Conservation (phyloP, 2,113 vertebrate species). For the Myotis brandtii region DNA sequence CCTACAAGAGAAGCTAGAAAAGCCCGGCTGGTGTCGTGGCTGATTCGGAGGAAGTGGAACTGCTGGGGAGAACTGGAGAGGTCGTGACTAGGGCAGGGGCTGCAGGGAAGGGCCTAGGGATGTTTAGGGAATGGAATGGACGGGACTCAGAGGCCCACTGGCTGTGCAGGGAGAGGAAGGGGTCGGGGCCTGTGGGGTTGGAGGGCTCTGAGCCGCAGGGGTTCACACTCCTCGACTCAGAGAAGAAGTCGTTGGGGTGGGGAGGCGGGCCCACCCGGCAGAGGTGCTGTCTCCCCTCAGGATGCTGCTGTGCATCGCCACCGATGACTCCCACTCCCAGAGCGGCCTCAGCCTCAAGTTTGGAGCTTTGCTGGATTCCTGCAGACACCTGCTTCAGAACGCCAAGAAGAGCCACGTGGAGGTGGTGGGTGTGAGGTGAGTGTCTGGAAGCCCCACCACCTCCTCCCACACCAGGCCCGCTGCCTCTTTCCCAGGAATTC, state of each 20-base stretch:
- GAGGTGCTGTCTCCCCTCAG: constrained; percentile 73
- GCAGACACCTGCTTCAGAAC: constrained; percentile 84
- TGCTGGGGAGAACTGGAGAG: background rate
- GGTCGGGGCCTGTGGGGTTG: background rate
- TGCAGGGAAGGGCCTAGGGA: background rate
- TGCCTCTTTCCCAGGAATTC: background rate
- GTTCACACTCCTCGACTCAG: background rate
- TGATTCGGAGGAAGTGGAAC: background rate
- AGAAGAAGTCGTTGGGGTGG: background rate
- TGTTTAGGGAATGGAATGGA: background rate
- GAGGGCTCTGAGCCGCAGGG: background rate
- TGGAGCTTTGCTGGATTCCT: constrained; percentile 83
- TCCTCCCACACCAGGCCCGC: background rate
- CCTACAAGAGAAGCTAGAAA: background rate
- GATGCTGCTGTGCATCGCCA: constrained; percentile 85
- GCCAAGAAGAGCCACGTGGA: constrained; percentile 86
- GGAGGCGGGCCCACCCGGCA: no score
- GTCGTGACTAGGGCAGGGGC: no score
- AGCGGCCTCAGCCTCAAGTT: constrained; percentile 79
- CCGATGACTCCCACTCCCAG: constrained; percentile 77
- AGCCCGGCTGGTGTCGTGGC: background rate
- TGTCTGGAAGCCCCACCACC: background rate
- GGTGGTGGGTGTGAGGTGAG: constrained; percentile 88
- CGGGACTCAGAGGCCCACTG: background rate
- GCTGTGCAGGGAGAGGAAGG: background rate